These are phyloP conservation scores for Cantharis rufa DNA, from an alignment of 2,888 invertebrate species.

Conservation along the genomic window DNA sequence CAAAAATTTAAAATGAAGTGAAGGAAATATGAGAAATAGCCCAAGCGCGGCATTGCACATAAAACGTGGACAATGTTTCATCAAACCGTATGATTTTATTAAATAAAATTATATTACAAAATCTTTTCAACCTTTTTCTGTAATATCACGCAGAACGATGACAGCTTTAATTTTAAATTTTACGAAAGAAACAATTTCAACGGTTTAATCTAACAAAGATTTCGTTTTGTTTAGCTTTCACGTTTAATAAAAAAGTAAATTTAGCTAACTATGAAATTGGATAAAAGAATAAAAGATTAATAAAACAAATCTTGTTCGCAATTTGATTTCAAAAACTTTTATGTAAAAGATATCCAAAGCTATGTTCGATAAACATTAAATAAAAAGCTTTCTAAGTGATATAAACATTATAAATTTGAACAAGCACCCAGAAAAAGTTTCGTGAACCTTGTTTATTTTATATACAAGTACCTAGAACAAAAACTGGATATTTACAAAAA, in stretches of 20 bases:
- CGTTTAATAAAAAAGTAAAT: background rate
- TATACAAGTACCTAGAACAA: background rate
- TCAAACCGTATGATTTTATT: conserved; percentile 5
- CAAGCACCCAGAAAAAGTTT: background rate
- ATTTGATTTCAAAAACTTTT: background rate
- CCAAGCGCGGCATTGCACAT: conserved; percentile 8
- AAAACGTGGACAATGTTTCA: conserved; percentile 2
- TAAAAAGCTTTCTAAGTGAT: background rate
- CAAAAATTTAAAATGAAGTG: conserved; percentile 1
- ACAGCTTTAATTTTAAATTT: background rate
- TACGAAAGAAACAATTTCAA: background rate
- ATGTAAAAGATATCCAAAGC: background rate
- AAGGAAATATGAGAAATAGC: conserved; percentile 2
- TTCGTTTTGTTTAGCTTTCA: background rate
- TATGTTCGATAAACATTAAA: background rate
- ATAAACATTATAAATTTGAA: background rate
- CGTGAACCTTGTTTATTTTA: background rate
- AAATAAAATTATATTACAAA: conserved; percentile 1
- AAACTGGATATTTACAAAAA: background rate
- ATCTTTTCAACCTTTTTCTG: background rate
- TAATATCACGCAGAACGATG: background rate
- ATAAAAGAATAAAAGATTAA: background rate
- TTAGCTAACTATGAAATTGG: background rate
- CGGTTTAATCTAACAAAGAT: background rate
- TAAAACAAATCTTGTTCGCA: background rate